Conservation (phyloP, 2,113 vertebrate species). For the Petroica traversi region DNA sequence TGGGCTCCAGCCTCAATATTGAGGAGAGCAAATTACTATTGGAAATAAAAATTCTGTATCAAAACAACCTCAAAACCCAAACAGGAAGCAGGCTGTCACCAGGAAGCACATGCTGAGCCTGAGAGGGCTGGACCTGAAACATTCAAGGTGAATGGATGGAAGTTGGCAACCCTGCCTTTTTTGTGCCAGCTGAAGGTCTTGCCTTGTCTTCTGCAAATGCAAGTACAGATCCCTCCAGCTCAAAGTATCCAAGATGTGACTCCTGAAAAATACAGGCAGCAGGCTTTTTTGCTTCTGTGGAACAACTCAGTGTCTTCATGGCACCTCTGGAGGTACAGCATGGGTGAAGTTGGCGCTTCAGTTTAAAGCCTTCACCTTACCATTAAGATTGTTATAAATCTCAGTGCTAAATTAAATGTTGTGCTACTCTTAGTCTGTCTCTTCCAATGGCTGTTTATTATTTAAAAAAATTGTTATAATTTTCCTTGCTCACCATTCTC, state of each 20-base stretch:
- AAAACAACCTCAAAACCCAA: not conserved
- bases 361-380: not conserved
- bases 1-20: not conserved
- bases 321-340: not conserved
- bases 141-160: not conserved
- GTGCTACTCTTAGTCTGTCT: not conserved
- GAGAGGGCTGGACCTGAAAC: not conserved
- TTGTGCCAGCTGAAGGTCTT: not conserved
- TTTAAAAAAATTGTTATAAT: not conserved
- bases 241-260: not conserved
- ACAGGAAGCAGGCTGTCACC: not conserved
- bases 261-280: not conserved
- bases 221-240: not conserved
- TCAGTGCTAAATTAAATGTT: not conserved
- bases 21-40: not conserved
- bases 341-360: not conserved
- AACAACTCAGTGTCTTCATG: not conserved
- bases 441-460: not conserved
- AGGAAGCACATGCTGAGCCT: not conserved
- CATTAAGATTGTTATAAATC: not conserved
- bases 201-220: not conserved
- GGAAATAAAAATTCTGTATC: not conserved
- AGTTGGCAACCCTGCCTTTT: accelerated
- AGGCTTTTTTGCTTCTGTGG: not conserved
- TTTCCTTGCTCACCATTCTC: not conserved